phyloP scores from a whole-genome alignment of 2,113 vertebrate species.

The Pachypanchax playfairii region DNA sequence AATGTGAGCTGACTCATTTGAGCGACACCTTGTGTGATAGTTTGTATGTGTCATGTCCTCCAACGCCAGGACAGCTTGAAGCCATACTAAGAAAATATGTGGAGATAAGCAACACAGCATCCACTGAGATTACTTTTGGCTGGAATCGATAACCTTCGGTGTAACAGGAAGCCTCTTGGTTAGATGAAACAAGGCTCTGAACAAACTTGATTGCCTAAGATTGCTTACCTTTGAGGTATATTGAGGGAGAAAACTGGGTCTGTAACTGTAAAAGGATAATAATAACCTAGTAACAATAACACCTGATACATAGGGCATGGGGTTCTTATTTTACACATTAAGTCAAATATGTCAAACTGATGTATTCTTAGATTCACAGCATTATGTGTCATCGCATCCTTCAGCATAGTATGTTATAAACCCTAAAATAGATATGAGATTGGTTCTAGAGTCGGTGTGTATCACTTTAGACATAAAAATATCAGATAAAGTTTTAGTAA shows the following conservation, averaged over 20 bases:
- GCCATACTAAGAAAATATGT: slow-evolving; percentile 53
- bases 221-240: slow-evolving; percentile 5
- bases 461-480: not conserved
- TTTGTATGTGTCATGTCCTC: slow-evolving; percentile 11
- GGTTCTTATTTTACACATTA: slow-evolving; percentile 19
- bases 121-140: slow-evolving; percentile 46
- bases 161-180: slow-evolving; percentile 29
- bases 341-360: slow-evolving; percentile 21
- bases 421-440: not conserved
- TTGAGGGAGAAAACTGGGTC: not conserved
- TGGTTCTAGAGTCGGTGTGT: not conserved
- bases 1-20: slow-evolving; percentile 53
- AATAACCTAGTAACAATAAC: slow-evolving; percentile 14
- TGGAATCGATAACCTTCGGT: slow-evolving; percentile 45
- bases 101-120: slow-evolving; percentile 36
- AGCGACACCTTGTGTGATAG: slow-evolving; percentile 44
- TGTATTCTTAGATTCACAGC: slow-evolving; percentile 3
- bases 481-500: not conserved
- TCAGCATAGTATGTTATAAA: not conserved
- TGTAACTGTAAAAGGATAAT: slow-evolving; percentile 17
- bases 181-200: slow-evolving; percentile 27
- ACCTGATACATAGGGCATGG: slow-evolving; percentile 15
- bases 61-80: slow-evolving; percentile 49
- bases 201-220: slow-evolving; percentile 33
- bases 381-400: slow-evolving; percentile 15